phyloP scores from a whole-genome alignment of 2,797 vertebrate species.

The Coregonus suidteri region DNA sequence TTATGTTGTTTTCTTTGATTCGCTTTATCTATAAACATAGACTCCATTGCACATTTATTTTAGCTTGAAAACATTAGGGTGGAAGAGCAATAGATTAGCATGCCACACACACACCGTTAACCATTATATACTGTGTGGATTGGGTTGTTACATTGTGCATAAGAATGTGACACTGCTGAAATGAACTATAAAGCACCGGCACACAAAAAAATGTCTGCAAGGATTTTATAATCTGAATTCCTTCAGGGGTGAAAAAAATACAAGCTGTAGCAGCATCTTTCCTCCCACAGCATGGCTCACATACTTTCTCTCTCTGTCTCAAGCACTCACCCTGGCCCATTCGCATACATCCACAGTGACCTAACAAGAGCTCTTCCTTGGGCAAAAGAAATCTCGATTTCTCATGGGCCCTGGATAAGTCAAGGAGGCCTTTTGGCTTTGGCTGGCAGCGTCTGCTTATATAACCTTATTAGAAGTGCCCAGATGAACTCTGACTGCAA shows the following conservation, averaged over 20 bases:
- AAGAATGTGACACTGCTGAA: constrained; percentile 51
- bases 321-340: constrained; percentile 57
- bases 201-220: constrained; percentile 52
- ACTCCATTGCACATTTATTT: neutral
- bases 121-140: neutral
- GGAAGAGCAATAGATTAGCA: neutral
- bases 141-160: neutral
- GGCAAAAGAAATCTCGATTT: constrained; percentile 52
- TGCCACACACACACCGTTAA: constrained; percentile 6
- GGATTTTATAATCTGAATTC: constrained; percentile 71
- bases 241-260: constrained; percentile 41
- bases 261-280: constrained; percentile 54
- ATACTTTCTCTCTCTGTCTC: constrained; percentile 70
- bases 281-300: constrained; percentile 78
- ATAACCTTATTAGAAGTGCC: constrained; percentile 46
- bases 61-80: neutral
- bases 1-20: neutral
- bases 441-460: constrained; percentile 58
- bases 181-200: constrained; percentile 35
- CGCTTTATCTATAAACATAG: neutral
- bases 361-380: constrained; percentile 56
- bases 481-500: constrained; percentile 56
- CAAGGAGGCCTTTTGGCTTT: constrained; percentile 51
- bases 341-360: constrained; percentile 35
- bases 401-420: constrained; percentile 52